Evolutionary conservation across 1,140 invertebrate genomes (phyloP).

Genomic region (Cydia fagiglandana): DNA sequence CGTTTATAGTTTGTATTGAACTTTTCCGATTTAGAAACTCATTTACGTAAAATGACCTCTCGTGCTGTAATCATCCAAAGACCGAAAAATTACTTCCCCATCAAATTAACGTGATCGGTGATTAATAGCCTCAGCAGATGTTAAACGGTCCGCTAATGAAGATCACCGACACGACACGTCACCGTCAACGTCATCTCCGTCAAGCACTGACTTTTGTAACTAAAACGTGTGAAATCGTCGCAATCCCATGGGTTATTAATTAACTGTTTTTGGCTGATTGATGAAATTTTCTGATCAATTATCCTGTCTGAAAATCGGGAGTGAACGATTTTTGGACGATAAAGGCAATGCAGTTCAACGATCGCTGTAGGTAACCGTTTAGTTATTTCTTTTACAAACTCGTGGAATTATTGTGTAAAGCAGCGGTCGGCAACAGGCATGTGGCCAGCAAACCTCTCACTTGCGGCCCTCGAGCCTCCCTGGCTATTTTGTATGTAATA

Average conservation of each 20-base stretch:
- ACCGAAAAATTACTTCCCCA: neutral
- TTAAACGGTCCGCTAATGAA: conserved; percentile 22
- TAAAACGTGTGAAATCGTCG: conserved; percentile 13
- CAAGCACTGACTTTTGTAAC: conserved; percentile 26
- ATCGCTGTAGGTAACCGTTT: neutral
- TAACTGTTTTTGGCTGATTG: neutral
- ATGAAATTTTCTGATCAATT: conserved; percentile 1
- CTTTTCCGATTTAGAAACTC: neutral
- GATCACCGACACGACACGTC: conserved; percentile 10
- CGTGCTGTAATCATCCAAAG: neutral
- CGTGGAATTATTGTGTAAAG: no score
- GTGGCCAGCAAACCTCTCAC: no score
- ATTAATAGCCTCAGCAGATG: conserved; percentile 24
- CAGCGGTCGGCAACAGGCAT: no score
- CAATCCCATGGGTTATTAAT: conserved; percentile 4
- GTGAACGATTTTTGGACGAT: neutral
- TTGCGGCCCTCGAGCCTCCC: no score
- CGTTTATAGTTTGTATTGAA: no score
- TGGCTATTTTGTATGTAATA: no score
- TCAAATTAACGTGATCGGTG: conserved; percentile 11
- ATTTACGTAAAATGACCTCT: neutral
- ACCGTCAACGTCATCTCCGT: conserved; percentile 4
- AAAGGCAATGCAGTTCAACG: neutral
- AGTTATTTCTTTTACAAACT: no score
- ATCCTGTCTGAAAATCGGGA: neutral